Base-by-base conservation (phyloP, 2,888 invertebrate genomes). In the Mycalesis mineus region DNA sequence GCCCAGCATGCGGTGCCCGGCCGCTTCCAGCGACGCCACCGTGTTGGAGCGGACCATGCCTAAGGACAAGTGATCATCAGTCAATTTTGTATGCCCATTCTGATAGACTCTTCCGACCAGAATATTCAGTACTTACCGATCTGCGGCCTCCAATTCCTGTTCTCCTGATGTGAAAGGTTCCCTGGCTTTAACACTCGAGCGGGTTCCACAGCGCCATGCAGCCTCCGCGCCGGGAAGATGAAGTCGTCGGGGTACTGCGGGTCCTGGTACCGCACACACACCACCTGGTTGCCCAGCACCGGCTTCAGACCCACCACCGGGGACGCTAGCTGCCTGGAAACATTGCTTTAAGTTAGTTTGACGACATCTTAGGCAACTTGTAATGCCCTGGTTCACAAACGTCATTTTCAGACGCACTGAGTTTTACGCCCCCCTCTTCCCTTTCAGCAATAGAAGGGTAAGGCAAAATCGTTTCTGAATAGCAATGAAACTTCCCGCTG, bases 101-200 rank as follows among this genome's bases (percentile, higher is more conserved):
- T 22, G 22, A 22, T 22, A 4, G 22, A 22, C 22, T 22, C 5
- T 22, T 22, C 2, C 2, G 5, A 2, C 5, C 22, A 7, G 15
- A 1, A 17, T 28, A 13, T n/a, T 7, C 5, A 36, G 0, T 8
- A 14, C 77, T 73, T 15, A 84, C 97, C 97, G 63, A 95, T 94
- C 73, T 92, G 92, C 6, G 96, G 95, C 55, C 93, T 88, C 92
- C 94, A 96, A 74, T 94, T 93, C 75, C 93, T 91, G 70, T 92
- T 92, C 65, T 93, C 91, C 71, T 91, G 87, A n/a, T 88, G 89
- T 2, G 82, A 81, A 60, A 95, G 91, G 78, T 95, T 93, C 37
- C 93, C 93, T 0, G 97, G 95, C 75, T 96, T 96, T 55, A 98
- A 88, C 7, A 96, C 94, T 62, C 91, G 85, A 0, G 92, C 91